Conservation (phyloP, 2,797 vertebrate species). For the Cossypha polioptera region DNA sequence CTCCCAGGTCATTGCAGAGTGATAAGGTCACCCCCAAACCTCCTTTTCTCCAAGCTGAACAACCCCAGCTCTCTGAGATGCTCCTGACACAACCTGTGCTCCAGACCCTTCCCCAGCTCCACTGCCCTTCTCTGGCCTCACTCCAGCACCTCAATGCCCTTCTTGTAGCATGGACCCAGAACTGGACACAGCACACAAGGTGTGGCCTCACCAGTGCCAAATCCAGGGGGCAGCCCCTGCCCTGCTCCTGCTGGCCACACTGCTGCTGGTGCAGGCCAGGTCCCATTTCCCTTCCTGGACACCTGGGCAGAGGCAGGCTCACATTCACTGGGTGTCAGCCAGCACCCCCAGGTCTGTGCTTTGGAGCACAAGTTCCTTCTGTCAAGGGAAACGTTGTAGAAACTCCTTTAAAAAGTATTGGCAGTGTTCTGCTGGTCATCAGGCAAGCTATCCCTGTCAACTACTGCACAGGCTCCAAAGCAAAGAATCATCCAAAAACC, state of each 20-base stretch:
- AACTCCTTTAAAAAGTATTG: neutral
- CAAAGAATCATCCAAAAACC: neutral
- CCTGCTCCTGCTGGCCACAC: neutral
- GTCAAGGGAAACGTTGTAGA: neutral
- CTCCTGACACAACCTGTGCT: neutral
- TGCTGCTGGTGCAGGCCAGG: neutral
- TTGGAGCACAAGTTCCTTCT: neutral
- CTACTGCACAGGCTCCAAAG: neutral
- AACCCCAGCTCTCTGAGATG: neutral
- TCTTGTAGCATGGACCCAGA: neutral
- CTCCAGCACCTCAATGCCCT: neutral
- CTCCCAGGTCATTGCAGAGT: neutral
- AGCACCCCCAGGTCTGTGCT: neutral
- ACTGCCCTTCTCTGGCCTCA: neutral
- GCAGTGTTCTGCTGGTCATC: neutral
- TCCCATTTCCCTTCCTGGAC: neutral
- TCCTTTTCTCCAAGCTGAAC: neutral
- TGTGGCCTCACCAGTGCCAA: neutral
- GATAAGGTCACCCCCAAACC: neutral
- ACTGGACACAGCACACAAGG: no score
- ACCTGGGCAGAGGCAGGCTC: neutral
- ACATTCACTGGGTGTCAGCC: neutral
- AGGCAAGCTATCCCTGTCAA: neutral
- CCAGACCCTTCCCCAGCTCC: neutral
- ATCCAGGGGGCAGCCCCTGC: no score